These are phyloP conservation scores for Enteromius unitaeniatus DNA, from an alignment of 2,797 vertebrate genomes.

Conservation along the genomic window DNA sequence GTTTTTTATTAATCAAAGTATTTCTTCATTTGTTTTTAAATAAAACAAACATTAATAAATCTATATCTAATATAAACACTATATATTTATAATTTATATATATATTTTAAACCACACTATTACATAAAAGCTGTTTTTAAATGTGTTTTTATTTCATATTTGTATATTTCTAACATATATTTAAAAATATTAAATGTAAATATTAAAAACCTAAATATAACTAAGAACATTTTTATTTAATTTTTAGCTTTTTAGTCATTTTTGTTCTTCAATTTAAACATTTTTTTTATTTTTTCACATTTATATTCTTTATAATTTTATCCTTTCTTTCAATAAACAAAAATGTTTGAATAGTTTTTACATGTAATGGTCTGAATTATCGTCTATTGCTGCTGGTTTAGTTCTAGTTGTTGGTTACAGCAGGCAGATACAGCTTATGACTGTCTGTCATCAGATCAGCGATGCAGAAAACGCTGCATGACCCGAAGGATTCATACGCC, in stretches of 20 bases:
- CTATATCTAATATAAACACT: too few relatives aligned
- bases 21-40: too few relatives aligned
- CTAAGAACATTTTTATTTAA: background rate
- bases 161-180: too few relatives aligned
- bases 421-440: background rate
- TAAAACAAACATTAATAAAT: too few relatives aligned
- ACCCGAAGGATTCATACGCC: slow-evolving; percentile 44
- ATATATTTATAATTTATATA: too few relatives aligned
- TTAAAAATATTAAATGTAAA: too few relatives aligned
- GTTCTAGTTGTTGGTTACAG: background rate
- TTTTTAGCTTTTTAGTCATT: background rate
- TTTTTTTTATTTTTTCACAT: background rate
- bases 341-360: background rate
- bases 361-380: background rate
- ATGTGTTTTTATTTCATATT: too few relatives aligned
- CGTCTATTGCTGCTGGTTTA: background rate
- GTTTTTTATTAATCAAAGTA: too few relatives aligned
- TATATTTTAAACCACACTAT: too few relatives aligned
- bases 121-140: too few relatives aligned
- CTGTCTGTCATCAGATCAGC: background rate
- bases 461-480: slow-evolving; percentile 30
- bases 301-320: background rate
- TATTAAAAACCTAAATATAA: background rate
- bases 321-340: background rate
- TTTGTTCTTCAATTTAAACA: background rate